These are phyloP conservation scores for Thunnus albacares DNA, from an alignment of 2,797 vertebrate genomes.

Conservation along the genomic window DNA sequence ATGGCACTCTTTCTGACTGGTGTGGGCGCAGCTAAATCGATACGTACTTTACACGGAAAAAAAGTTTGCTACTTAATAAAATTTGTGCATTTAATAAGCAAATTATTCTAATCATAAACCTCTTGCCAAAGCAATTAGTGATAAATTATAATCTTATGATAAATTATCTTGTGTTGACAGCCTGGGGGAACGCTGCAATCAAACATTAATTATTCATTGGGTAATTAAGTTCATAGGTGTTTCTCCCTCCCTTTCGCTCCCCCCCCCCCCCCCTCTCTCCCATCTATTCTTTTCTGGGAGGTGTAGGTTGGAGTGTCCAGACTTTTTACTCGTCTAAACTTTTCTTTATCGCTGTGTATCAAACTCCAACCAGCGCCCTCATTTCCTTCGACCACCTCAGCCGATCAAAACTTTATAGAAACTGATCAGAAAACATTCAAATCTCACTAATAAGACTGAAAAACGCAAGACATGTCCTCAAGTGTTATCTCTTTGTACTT, in stretches of 20 bases:
- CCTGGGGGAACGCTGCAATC: conserved; percentile 86
- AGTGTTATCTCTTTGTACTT: conserved; percentile 17
- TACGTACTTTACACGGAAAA: conserved; percentile 58
- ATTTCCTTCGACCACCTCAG: background rate
- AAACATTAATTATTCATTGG: conserved; percentile 90
- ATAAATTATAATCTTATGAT: conserved; percentile 90
- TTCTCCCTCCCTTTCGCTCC: conserved; percentile 48
- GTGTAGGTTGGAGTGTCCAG: conserved; percentile 49
- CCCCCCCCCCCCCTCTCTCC: conserved; percentile 10
- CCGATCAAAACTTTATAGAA: background rate
- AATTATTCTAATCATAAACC: conserved; percentile 88
- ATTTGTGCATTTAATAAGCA: conserved; percentile 88
- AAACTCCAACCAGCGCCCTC: background rate
- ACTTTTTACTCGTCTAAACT: conserved; percentile 38
- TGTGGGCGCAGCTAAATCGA: conserved; percentile 70
- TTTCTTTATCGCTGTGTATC: background rate
- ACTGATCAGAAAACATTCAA: background rate
- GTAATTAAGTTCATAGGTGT: conserved; percentile 90
- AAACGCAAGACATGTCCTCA: conserved; percentile 16
- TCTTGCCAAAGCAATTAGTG: conserved; percentile 89
- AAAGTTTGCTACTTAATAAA: conserved; percentile 83
- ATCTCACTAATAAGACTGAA: background rate
- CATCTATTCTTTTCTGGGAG: conserved; percentile 8
- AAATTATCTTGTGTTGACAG: conserved; percentile 90
- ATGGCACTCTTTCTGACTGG: conserved; percentile 31